Conservation (phyloP, 2,888 invertebrate genomes). For the Trichopria drosophilae region DNA sequence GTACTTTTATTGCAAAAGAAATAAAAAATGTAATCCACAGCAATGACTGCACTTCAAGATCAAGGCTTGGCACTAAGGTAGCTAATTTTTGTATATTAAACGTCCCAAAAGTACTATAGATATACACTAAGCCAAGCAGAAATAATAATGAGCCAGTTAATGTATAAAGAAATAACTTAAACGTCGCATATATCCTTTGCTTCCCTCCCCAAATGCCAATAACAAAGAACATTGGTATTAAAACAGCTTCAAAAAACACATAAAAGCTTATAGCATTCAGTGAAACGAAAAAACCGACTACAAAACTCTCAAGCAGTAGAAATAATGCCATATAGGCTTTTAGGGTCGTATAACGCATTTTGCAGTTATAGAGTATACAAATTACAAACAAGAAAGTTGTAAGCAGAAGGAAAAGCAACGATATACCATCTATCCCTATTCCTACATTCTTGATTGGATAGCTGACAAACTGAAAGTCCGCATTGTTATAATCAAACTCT, state of each 20-base stretch:
- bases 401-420: slow-evolving; percentile 15
- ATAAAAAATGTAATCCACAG: slow-evolving; percentile 19
- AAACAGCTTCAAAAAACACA: slow-evolving; percentile 19
- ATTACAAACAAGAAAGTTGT: slow-evolving; percentile 18
- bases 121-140: slow-evolving; percentile 9
- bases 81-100: slow-evolving; percentile 8
- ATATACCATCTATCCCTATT: slow-evolving; percentile 18
- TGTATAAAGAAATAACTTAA: slow-evolving; percentile 16
- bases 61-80: slow-evolving; percentile 8
- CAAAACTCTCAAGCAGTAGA: slow-evolving; percentile 1
- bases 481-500: slow-evolving; percentile 20
- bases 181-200: slow-evolving; percentile 10
- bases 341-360: slow-evolving; percentile 10
- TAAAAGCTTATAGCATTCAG: slow-evolving; percentile 6
- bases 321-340: slow-evolving; percentile 2
- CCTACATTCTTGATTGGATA: slow-evolving; percentile 17
- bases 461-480: slow-evolving; percentile 19
- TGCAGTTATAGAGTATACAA: slow-evolving; percentile 15
- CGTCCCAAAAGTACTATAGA: slow-evolving; percentile 7
- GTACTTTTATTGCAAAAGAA: slow-evolving; percentile 17
- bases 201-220: slow-evolving; percentile 18
- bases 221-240: slow-evolving; percentile 16
- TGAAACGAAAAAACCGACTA: slow-evolving; percentile 1
- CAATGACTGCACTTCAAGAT: slow-evolving; percentile 10
- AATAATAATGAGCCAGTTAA: slow-evolving; percentile 13